These are phyloP conservation scores for Dendrolimus punctatus DNA, from an alignment of 1,140 invertebrate species.

Conservation along the genomic window DNA sequence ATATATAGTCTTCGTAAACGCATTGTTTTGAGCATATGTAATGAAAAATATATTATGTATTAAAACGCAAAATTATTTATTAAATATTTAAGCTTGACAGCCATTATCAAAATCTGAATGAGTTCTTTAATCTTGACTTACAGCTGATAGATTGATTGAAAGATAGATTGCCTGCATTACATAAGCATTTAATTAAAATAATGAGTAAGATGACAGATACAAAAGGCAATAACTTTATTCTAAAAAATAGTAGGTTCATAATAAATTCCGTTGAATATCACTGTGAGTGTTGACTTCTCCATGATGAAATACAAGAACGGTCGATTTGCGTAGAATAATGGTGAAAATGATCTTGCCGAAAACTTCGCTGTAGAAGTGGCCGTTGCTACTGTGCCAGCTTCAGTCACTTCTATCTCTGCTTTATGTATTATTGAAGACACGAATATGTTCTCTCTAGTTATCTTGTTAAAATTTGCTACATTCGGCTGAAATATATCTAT, in stretches of 20 bases:
- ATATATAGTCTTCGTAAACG: no score
- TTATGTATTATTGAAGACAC: constrained; percentile 79
- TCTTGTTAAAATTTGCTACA: constrained; percentile 76
- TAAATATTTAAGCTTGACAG: no score
- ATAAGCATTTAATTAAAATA: no score
- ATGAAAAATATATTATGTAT: no score
- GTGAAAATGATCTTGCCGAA: constrained; percentile 72
- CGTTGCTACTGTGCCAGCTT: constrained; percentile 84
- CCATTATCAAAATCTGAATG: no score
- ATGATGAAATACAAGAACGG: constrained; percentile 77
- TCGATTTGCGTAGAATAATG: constrained; percentile 73
- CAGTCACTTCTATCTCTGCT: constrained; percentile 85
- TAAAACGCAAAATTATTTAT: no score
- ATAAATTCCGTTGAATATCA: constrained; percentile 75
- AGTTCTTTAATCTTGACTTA: no score
- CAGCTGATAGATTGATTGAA: no score
- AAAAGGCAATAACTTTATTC: constrained; percentile 2
- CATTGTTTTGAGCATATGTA: no score
- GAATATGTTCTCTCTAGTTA: constrained; percentile 73
- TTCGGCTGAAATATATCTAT: constrained; percentile 77
- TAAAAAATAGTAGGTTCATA: constrained; percentile 54
- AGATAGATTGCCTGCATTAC: no score
- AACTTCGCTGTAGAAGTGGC: constrained; percentile 73
- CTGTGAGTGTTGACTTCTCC: constrained; percentile 72
- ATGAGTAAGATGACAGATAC: neutral